These are phyloP conservation scores for Sula dactylatra DNA, from an alignment of 2,113 vertebrate species.

Conservation along the genomic window DNA sequence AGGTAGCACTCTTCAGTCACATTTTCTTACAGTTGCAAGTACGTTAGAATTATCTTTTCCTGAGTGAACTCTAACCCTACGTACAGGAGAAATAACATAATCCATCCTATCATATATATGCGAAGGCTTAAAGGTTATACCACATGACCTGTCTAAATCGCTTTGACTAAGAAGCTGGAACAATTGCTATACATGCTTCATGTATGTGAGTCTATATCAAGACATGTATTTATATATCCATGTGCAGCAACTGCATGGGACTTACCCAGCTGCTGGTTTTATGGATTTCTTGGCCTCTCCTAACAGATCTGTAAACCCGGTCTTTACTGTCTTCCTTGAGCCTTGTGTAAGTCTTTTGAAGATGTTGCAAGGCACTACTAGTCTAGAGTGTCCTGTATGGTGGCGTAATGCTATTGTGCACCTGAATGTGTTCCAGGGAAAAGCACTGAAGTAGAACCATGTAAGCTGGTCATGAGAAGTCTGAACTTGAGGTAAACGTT, in stretches of 20 bases:
- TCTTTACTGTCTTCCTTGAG: neutral
- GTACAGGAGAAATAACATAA: neutral
- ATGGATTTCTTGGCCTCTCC: neutral
- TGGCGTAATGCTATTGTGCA: fast-evolving
- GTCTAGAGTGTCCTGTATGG: neutral
- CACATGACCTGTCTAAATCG: neutral
- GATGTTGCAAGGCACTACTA: neutral
- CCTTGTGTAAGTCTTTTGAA: neutral
- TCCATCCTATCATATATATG: neutral
- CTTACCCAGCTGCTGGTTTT: neutral
- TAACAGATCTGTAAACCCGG: neutral
- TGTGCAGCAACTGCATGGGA: neutral
- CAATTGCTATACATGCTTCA: fast-evolving
- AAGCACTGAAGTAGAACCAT: neutral
- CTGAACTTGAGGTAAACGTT: neutral
- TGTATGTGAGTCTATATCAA: neutral
- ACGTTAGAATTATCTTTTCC: neutral
- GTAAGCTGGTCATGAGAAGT: neutral
- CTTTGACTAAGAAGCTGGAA: neutral
- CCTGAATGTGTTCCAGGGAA: neutral
- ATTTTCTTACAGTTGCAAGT: neutral
- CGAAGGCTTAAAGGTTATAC: neutral
- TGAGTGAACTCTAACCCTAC: neutral
- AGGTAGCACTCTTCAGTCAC: neutral
- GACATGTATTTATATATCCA: neutral